phyloP scores from a whole-genome alignment of 92 coral and sea anemone genomes.

The Palythoa grandis region DNA sequence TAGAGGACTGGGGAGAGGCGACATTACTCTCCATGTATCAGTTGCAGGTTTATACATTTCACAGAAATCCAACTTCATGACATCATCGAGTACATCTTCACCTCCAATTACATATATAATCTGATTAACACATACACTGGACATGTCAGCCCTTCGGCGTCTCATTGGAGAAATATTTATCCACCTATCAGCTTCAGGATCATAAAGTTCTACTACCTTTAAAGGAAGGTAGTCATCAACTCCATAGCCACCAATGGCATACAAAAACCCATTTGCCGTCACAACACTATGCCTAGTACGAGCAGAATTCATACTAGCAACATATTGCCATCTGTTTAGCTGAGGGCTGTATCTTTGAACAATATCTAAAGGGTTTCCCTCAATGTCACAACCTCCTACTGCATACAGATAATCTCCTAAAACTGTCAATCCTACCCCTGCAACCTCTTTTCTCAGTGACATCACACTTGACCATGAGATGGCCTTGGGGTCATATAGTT shows the following conservation, averaged over 20 bases:
- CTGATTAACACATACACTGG: slow-evolving; percentile 49
- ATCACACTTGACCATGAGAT: slow-evolving; percentile 81
- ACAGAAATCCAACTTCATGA: slow-evolving; percentile 66
- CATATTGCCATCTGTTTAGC: slow-evolving; percentile 74
- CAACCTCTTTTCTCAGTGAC: slow-evolving; percentile 66
- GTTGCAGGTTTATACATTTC: slow-evolving; percentile 70
- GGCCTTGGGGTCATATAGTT: slow-evolving; percentile 80
- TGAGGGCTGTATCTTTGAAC: slow-evolving; percentile 80
- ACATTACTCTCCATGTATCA: slow-evolving; percentile 67
- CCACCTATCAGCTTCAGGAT: slow-evolving; percentile 66
- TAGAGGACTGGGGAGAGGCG: slow-evolving; percentile 66
- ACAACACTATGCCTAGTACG: slow-evolving; percentile 78
- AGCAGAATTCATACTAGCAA: slow-evolving; percentile 66
- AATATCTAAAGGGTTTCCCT: slow-evolving; percentile 65
- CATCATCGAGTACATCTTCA: slow-evolving; percentile 70
- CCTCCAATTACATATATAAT: slow-evolving; percentile 80
- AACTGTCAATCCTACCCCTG: slow-evolving; percentile 79
- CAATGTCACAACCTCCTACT: slow-evolving; percentile 72
- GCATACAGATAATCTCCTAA: slow-evolving; percentile 77
- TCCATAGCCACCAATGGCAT: slow-evolving; percentile 83
- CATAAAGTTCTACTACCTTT: slow-evolving; percentile 69
- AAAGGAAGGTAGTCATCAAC: slow-evolving; percentile 73
- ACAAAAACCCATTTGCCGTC: slow-evolving; percentile 56
- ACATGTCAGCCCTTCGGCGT: slow-evolving; percentile 72
- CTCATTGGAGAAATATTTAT: slow-evolving; percentile 69